A percentile compares a stretch with the other conserved stretches of the same genome.
Evolutionary conservation across 2,797 vertebrate species (phyloP).

Genomic region (Sternotherus odoratus): DNA sequence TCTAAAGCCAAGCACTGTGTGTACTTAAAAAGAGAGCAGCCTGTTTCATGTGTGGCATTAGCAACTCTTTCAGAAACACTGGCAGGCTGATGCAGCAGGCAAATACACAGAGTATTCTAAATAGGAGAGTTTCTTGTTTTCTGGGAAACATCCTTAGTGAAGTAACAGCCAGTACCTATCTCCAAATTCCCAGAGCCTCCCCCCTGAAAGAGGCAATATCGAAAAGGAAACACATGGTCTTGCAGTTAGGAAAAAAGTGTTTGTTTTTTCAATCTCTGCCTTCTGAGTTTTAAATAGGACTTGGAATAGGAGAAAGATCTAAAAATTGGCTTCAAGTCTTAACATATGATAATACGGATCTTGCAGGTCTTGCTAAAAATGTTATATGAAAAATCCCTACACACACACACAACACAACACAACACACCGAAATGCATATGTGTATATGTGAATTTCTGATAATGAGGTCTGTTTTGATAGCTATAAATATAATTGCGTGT

Average conservation of each 20-base stretch:
- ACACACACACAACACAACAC: neutral
- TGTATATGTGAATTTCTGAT: neutral
- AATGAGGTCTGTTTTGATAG: neutral
- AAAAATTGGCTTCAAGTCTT: neutral
- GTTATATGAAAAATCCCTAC: neutral
- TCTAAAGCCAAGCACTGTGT: neutral
- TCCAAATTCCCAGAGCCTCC: neutral
- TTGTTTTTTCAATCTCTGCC: neutral
- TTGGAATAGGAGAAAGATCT: neutral
- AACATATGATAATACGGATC: neutral
- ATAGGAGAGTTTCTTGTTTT: neutral
- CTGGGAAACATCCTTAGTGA: constrained; percentile 17
- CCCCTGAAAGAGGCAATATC: neutral
- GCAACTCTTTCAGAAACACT: neutral
- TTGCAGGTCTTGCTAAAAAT: neutral
- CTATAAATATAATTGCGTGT: neutral
- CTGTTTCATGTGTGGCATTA: neutral
- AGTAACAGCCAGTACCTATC: neutral
- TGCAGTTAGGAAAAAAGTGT: neutral
- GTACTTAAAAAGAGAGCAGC: neutral
- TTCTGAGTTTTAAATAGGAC: neutral
- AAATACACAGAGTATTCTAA: neutral
- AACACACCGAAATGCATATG: neutral
- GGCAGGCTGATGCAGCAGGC: neutral
- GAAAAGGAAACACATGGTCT: neutral